phyloP scores from a whole-genome alignment of 2,113 vertebrate genomes.

The Ictalurus furcatus region DNA sequence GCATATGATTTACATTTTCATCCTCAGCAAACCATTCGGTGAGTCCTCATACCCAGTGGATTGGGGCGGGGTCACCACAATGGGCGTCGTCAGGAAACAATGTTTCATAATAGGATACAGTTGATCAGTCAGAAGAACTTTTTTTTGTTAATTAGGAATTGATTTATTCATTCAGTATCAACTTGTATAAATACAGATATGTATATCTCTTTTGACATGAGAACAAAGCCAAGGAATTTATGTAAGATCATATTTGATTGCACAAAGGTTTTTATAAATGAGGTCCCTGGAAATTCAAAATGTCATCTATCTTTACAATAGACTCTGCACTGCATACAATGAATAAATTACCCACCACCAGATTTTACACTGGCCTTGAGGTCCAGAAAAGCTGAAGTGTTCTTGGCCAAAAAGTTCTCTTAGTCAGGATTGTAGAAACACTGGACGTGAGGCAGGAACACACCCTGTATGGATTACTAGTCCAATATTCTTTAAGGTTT shows the following conservation, averaged over 20 bases:
- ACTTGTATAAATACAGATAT: neutral
- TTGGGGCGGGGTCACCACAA: neutral
- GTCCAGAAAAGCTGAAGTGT: neutral
- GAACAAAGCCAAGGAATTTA: neutral
- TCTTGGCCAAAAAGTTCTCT: neutral
- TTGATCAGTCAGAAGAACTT: neutral
- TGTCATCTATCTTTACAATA: neutral
- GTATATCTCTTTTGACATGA: neutral
- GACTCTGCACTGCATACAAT: neutral
- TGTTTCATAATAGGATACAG: neutral
- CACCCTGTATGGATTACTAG: neutral
- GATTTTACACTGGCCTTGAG: neutral
- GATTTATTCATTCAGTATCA: neutral
- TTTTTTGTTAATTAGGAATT: neutral
- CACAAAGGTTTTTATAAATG: neutral
- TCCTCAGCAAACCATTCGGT: neutral
- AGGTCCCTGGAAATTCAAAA: neutral
- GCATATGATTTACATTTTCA: neutral
- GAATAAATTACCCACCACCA: neutral
- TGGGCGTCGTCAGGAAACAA: neutral
- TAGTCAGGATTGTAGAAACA: neutral
- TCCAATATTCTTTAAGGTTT: neutral
- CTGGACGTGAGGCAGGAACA: neutral
- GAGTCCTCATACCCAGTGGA: neutral
- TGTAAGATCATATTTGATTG: neutral